Conservation (phyloP, 1,140 invertebrate species). For the Lucilia sericata region DNA sequence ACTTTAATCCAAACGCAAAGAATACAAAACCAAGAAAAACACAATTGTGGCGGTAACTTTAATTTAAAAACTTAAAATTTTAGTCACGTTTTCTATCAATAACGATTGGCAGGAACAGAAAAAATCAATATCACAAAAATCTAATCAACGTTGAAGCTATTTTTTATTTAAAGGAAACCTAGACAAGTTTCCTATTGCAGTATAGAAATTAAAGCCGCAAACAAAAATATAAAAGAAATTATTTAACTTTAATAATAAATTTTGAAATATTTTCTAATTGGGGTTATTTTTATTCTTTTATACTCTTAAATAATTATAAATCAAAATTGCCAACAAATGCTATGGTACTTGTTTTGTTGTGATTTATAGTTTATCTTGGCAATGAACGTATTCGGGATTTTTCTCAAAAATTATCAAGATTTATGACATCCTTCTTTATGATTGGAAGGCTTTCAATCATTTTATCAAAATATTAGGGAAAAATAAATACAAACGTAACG, state of each 20-base stretch:
- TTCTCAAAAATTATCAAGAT: slow-evolving; percentile 5
- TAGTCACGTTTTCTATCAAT: slow-evolving; percentile 30
- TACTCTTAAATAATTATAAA: not conserved
- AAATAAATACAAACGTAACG: not conserved
- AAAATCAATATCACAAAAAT: slow-evolving; percentile 25
- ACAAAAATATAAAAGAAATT: not conserved
- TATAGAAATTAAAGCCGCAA: not conserved
- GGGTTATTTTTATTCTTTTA: too few relatives aligned
- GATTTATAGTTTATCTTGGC: not conserved
- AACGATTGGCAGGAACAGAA: not conserved
- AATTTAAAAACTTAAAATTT: slow-evolving; percentile 8
- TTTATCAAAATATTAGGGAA: not conserved
- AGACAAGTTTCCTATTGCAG: not conserved
- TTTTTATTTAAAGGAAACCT: not conserved
- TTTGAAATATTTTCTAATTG: not conserved
- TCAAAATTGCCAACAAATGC: not conserved
- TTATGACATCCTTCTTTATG: slow-evolving; percentile 38
- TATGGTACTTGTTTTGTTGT: not conserved
- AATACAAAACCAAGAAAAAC: not conserved
- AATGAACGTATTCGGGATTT: not conserved
- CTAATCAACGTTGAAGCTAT: not conserved
- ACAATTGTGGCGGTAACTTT: not conserved
- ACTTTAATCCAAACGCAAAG: not conserved
- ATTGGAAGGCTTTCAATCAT: slow-evolving; percentile 37
- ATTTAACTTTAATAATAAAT: not conserved